A percentile compares a stretch with the other conserved stretches of the same genome.
phyloP scores from a whole-genome alignment of 2,888 invertebrate genomes.

The Apodemia mormo region DNA sequence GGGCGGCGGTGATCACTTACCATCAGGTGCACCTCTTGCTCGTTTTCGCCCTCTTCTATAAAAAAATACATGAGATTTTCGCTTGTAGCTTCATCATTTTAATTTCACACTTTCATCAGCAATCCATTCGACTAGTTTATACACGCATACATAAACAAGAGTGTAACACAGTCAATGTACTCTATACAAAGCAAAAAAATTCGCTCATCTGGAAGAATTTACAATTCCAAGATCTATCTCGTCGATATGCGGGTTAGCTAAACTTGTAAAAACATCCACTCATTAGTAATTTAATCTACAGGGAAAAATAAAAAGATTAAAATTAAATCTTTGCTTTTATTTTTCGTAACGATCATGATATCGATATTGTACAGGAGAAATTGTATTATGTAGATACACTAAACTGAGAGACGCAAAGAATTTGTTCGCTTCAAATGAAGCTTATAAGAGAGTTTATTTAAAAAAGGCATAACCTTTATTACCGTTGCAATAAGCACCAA shows the following conservation, averaged over 20 bases:
- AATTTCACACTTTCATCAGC: no score
- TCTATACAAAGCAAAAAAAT: background rate
- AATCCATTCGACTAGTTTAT: no score
- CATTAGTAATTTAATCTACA: background rate
- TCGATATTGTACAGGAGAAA: slow-evolving; percentile 64
- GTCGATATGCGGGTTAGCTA: background rate
- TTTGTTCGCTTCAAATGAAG: slow-evolving; percentile 45
- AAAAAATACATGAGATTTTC: no score
- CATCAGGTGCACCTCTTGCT: no score
- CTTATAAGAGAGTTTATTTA: slow-evolving; percentile 24
- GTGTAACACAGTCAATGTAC: background rate
- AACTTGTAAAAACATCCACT: background rate
- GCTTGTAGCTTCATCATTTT: no score
- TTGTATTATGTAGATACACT: slow-evolving; percentile 52
- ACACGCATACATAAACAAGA: background rate
- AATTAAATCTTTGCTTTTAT: slow-evolving; percentile 55
- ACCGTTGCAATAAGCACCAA: slow-evolving; percentile 23
- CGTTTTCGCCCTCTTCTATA: no score
- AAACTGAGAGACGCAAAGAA: slow-evolving; percentile 53
- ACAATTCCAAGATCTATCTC: background rate
- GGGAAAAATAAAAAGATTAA: slow-evolving; percentile 23
- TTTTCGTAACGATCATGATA: slow-evolving; percentile 69
- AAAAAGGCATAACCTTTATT: slow-evolving; percentile 14
- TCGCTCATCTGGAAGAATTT: background rate
- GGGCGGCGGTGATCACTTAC: no score